These are phyloP conservation scores for Amphiura filiformis DNA, from an alignment of 35 echinoderm and acorn worm genomes.

Conservation along the genomic window DNA sequence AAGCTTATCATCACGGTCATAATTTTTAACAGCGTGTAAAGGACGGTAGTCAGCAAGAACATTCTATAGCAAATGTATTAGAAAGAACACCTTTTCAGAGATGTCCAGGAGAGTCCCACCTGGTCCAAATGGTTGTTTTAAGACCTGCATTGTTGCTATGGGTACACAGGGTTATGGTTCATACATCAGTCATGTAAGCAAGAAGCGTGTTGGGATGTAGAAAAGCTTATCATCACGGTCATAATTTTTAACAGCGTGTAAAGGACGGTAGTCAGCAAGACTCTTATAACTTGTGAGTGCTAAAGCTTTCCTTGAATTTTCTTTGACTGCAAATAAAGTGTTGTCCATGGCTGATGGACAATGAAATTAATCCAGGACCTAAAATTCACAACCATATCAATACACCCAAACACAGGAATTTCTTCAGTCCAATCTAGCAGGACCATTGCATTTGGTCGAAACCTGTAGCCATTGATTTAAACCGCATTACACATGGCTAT, in stretches of 20 bases:
- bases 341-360: conserved; percentile 36
- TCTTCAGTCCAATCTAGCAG: conserved; percentile 50
- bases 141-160: no score
- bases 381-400: conserved; percentile 29
- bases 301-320: not conserved
- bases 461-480: conserved; percentile 30
- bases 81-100: no score
- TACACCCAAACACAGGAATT: conserved; percentile 27
- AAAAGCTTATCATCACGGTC: conserved; percentile 1
- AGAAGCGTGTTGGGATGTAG: conserved; percentile 40
- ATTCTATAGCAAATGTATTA: not conserved
- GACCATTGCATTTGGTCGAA: conserved; percentile 41
- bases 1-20: conserved; percentile 4
- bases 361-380: conserved; percentile 19
- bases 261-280: conserved; percentile 28
- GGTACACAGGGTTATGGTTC: no score
- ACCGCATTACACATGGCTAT: conserved; percentile 14
- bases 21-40: conserved; percentile 39
- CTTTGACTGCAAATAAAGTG: conserved; percentile 38
- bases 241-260: conserved; percentile 46
- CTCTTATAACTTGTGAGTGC: not conserved
- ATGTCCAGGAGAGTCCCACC: no score
- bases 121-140: no score
- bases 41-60: conserved; percentile 29
- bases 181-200: not conserved